phyloP scores from a whole-genome alignment of 2,797 vertebrate species.

The Rhincodon typus region DNA sequence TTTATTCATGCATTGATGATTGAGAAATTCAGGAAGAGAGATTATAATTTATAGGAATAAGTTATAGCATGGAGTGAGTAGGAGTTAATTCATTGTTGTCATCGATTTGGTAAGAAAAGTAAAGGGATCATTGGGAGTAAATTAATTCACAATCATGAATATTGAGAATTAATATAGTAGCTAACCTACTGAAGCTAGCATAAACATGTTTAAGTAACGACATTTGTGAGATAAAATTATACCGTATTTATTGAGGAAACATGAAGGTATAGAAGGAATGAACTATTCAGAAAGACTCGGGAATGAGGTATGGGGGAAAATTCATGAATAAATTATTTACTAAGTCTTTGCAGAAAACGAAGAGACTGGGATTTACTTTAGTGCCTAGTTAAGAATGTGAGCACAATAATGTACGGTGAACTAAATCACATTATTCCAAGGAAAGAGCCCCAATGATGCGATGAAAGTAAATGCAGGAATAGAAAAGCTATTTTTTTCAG shows the following conservation, averaged over 20 bases:
- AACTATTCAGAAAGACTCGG: not conserved
- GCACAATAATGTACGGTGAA: not conserved
- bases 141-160: not conserved
- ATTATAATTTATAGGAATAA: not conserved
- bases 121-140: not conserved
- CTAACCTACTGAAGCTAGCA: not conserved
- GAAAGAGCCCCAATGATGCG: not conserved
- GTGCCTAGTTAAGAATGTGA: not conserved
- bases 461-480: not conserved
- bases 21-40: not conserved
- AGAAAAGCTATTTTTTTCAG: conserved; percentile 4
- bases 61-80: not conserved
- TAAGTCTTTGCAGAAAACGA: not conserved
- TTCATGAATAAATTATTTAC: not conserved
- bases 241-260: not conserved
- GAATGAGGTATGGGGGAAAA: not conserved
- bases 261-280: not conserved
- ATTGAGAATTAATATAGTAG: not conserved
- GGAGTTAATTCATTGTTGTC: not conserved
- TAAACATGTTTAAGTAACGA: not conserved
- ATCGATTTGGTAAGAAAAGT: not conserved
- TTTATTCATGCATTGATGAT: not conserved
- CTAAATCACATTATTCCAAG: not conserved
- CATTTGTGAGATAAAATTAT: not conserved
- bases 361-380: not conserved